phyloP scores from a whole-genome alignment of 2,113 vertebrate species.

The Chaetops frenatus region DNA sequence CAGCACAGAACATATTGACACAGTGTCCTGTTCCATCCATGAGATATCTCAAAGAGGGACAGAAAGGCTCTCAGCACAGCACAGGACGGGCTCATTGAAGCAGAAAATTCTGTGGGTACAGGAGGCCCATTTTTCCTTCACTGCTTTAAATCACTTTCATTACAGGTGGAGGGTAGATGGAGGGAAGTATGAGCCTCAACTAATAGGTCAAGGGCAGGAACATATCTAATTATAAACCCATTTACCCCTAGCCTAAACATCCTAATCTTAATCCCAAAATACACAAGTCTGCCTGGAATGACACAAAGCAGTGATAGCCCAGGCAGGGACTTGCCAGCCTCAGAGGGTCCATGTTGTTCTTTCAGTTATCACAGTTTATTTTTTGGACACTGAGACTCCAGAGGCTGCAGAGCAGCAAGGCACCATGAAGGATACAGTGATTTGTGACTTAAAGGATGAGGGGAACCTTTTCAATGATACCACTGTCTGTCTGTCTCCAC shows the following conservation, averaged over 20 bases:
- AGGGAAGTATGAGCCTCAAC: neutral
- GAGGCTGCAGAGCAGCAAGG: neutral
- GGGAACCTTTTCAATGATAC: neutral
- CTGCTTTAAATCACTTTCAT: neutral
- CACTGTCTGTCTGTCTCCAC: neutral
- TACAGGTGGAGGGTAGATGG: neutral
- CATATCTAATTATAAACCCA: neutral
- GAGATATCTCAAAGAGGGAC: too few species aligned
- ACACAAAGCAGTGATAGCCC: neutral
- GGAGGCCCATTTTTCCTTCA: neutral
- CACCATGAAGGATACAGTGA: neutral
- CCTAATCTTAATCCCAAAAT: neutral
- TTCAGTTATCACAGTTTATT: slow-evolving; percentile 3
- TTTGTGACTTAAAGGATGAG: neutral
- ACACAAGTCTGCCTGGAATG: neutral
- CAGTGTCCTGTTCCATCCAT: neutral
- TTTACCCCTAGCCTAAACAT: slow-evolving; percentile 31
- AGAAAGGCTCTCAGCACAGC: neutral
- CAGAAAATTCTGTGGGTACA: neutral
- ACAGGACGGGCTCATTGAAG: neutral
- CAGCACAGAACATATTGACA: neutral
- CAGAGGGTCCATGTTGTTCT: neutral
- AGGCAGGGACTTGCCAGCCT: neutral
- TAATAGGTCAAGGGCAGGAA: neutral
- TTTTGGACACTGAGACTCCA: neutral